phyloP scores from a whole-genome alignment of 2,888 invertebrate genomes.

The Cryptops parisi region DNA sequence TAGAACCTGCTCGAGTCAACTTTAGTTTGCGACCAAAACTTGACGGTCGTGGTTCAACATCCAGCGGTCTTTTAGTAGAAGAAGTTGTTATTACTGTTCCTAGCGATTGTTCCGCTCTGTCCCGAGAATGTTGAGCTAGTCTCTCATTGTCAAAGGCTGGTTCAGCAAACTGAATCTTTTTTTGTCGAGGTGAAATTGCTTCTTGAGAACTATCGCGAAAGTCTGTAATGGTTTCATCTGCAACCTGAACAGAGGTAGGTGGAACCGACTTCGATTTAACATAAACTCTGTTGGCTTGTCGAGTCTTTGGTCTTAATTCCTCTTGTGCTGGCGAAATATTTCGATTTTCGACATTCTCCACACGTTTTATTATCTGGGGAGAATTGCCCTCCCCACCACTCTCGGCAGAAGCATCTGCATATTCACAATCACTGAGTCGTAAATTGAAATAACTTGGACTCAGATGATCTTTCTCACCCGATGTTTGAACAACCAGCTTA shows the following conservation, averaged over 20 bases:
- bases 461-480: neutral
- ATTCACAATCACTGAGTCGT: constrained; percentile 3
- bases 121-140: neutral
- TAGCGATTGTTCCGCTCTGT: neutral
- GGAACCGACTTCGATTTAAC: neutral
- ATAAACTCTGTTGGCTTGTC: neutral
- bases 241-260: neutral
- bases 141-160: neutral
- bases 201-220: neutral
- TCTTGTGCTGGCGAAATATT: neutral
- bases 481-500: neutral
- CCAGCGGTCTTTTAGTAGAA: neutral
- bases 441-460: constrained; percentile 3
- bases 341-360: neutral
- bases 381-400: neutral
- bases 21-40: neutral
- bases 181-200: no score
- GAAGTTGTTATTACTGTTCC: neutral
- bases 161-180: neutral
- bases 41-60: neutral
- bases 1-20: neutral
- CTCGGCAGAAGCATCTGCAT: neutral
- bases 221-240: neutral
- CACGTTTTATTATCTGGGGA: neutral
- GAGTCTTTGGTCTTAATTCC: no score